These are phyloP conservation scores for Brachionus manjavacas DNA, from an alignment of 1,140 invertebrate species.

Conservation along the genomic window DNA sequence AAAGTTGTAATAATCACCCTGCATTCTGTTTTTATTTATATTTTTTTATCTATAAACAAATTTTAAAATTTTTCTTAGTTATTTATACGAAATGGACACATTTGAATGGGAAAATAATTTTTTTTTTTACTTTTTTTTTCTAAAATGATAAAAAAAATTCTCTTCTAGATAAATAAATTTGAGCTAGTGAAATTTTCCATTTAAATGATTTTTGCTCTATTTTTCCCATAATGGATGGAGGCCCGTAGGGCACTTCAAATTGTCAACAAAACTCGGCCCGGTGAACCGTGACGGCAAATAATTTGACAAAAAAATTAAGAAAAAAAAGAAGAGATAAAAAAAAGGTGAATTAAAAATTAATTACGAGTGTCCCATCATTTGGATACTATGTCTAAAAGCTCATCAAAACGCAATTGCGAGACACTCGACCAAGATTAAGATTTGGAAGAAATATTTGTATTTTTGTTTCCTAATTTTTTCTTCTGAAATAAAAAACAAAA, in stretches of 20 bases:
- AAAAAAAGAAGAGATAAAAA: not conserved
- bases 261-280: conserved; percentile 7
- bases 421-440: not conserved
- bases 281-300: not conserved
- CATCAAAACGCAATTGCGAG: not conserved
- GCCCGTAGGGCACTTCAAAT: not conserved
- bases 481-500: not conserved
- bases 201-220: conserved; percentile 22
- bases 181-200: conserved; percentile 5
- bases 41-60: not conserved
- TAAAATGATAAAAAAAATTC: not conserved
- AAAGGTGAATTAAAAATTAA: conserved; percentile 14
- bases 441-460: not conserved
- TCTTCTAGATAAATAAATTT: not conserved
- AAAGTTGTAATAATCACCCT: conserved; percentile 30
- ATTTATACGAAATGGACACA: not conserved
- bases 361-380: conserved; percentile 10
- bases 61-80: not conserved
- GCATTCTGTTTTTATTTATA: conserved; percentile 1
- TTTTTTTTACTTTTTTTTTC: not conserved
- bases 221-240: not conserved
- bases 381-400: not conserved
- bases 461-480: not conserved
- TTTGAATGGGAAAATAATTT: conserved; percentile 11
- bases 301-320: not conserved